Evolutionary conservation across 2,113 vertebrate species (phyloP), one percentile per base, ranked within the genome.

Genomic region (Upupa epops): DNA sequence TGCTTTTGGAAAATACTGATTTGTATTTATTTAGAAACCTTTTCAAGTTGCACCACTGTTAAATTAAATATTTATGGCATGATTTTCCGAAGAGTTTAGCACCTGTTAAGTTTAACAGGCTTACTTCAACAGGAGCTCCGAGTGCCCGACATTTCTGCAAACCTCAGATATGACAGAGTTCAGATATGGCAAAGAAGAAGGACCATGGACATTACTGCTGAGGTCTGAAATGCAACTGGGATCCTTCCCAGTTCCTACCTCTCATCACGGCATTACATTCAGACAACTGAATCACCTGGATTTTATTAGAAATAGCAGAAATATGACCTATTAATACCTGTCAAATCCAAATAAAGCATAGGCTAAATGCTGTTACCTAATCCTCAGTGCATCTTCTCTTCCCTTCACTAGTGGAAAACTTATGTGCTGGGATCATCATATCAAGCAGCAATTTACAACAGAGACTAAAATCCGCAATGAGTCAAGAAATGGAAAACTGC

Each of bases 1-100:
- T 94, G 92, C 92, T 96, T 96, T 96, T 92, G 92, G 92, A 96
- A 96, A 96, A 96, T 95, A 95, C 91, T 91, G 89, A 94, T 93
- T 93, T 90, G 75, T 94, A 96, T 96, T 96, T 95, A 94, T 93
- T 93, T 89, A 94, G 75, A 96, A 89, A 95, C 63, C 91, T 96
- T 93, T 94, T 93, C 71, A 94, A 95, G 89, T 94, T 96, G 92
- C 72, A 73, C 90, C 91, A 96, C 91, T 92, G 68, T 89, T 92
- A 89, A 95, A 94, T 95, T 90, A 95, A 95, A 96, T 96, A 96
- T 96, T 94, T 96, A 96, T 79, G 68, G 94, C 90, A 51, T 89
- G 86, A 82, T 92, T 90, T 96, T 96, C 83, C 83, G 21, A 89
- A 34, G 83, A 79, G 84, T 90, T 95, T 93, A 92, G 83, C 71